Percentiles rank a stretch among this genome's conserved stretches.
phyloP scores from a whole-genome alignment of 2,797 vertebrate species.

The Bradypodion pumilum region DNA sequence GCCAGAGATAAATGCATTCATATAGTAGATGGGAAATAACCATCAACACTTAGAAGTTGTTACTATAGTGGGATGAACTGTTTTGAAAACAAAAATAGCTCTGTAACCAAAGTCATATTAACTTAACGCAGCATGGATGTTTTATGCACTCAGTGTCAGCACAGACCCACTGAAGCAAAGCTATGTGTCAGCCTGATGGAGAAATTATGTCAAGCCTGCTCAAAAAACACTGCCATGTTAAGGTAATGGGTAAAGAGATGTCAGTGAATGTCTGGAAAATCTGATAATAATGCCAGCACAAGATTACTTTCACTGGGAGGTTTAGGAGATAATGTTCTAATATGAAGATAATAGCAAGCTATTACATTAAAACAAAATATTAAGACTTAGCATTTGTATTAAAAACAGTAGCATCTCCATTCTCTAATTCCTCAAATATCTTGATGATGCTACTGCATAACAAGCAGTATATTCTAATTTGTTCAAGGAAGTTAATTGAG shows the following conservation, averaged over 20 bases:
- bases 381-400: conserved; percentile 20
- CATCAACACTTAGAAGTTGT: conserved; percentile 33
- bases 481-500: not conserved
- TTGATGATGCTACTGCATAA: not conserved
- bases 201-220: conserved; percentile 43
- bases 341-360: conserved; percentile 18
- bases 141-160: conserved; percentile 32
- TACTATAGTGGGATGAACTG: conserved; percentile 25
- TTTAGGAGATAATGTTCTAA: conserved; percentile 16
- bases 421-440: not conserved
- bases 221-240: conserved; percentile 10
- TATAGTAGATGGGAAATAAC: not conserved
- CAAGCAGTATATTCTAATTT: not conserved
- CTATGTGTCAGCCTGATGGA: conserved; percentile 30
- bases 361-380: conserved; percentile 32
- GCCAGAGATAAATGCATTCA: accelerated
- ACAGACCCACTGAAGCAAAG: conserved; percentile 23
- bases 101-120: not conserved
- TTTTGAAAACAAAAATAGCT: conserved; percentile 49
- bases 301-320: not conserved
- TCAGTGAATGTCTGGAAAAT: conserved; percentile 25
- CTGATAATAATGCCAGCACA: not conserved
- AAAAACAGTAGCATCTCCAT: not conserved
- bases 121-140: conserved; percentile 24
- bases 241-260: conserved; percentile 24